A percentile compares a stretch with the other conserved stretches of the same genome.
These are phyloP conservation scores for Austrolebias charrua DNA, from an alignment of 2,797 vertebrate genomes.

Conservation along the genomic window DNA sequence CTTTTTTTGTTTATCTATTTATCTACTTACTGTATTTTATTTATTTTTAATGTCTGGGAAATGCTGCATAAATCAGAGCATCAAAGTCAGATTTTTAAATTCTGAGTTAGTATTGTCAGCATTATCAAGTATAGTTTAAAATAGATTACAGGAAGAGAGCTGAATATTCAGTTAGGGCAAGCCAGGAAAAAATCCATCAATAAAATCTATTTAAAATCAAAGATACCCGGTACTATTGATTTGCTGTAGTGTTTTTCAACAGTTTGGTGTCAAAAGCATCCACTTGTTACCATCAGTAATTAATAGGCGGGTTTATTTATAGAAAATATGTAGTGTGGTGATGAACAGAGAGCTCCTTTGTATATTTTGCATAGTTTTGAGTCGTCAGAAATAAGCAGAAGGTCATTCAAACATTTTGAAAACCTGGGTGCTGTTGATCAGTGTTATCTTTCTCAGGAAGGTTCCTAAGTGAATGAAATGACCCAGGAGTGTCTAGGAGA, in stretches of 20 bases:
- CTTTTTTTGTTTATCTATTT: constrained; percentile 2
- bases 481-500: background rate
- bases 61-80: background rate
- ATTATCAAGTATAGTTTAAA: too few relatives aligned
- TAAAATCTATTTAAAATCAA: background rate
- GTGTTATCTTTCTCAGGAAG: background rate
- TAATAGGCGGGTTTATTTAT: constrained; percentile 1
- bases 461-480: background rate
- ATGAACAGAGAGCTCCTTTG: background rate
- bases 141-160: too few relatives aligned
- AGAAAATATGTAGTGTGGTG: background rate
- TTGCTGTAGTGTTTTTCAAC: background rate
- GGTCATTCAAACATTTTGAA: background rate
- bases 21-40: background rate
- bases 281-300: constrained; percentile 5
- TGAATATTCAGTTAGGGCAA: too few relatives aligned
- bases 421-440: background rate
- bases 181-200: constrained; percentile 7
- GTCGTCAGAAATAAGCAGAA: background rate
- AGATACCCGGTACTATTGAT: background rate
- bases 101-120: too few relatives aligned
- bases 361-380: background rate
- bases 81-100: too few relatives aligned
- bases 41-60: constrained; percentile 11
- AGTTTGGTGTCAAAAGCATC: background rate